These are phyloP conservation scores for Lithobius niger DNA, from an alignment of 1,140 invertebrate species.

Conservation along the genomic window DNA sequence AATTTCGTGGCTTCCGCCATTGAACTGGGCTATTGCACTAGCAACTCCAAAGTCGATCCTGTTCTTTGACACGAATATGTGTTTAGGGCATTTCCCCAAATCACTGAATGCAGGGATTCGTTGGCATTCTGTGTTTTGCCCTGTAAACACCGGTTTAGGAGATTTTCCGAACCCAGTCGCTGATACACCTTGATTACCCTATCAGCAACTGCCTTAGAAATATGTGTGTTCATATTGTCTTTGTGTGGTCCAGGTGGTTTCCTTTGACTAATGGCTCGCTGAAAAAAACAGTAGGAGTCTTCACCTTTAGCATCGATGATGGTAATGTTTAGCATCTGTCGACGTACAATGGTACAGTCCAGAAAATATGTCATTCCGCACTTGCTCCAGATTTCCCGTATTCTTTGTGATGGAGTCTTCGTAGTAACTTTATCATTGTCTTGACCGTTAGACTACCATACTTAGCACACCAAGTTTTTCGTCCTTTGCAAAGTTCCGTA, in stretches of 20 bases:
- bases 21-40: background rate
- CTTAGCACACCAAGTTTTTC: no score
- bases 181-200: background rate
- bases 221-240: background rate
- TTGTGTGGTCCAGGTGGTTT: background rate
- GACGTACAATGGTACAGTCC: background rate
- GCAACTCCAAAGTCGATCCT: background rate
- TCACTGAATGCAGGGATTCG: background rate
- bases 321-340: background rate
- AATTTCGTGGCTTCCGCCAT: background rate
- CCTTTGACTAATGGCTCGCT: no score
- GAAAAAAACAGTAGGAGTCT: no score
- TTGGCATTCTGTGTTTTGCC: background rate
- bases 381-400: background rate
- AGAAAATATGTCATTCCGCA: background rate
- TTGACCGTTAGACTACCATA: no score
- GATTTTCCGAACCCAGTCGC: background rate
- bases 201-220: background rate
- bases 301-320: background rate
- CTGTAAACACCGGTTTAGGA: background rate
- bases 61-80: background rate
- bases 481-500: conserved; percentile 10
- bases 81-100: background rate
- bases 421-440: background rate
- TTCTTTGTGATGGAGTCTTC: background rate